Conservation (phyloP, 2,888 invertebrate genomes). For the Thera obeliscata region DNA sequence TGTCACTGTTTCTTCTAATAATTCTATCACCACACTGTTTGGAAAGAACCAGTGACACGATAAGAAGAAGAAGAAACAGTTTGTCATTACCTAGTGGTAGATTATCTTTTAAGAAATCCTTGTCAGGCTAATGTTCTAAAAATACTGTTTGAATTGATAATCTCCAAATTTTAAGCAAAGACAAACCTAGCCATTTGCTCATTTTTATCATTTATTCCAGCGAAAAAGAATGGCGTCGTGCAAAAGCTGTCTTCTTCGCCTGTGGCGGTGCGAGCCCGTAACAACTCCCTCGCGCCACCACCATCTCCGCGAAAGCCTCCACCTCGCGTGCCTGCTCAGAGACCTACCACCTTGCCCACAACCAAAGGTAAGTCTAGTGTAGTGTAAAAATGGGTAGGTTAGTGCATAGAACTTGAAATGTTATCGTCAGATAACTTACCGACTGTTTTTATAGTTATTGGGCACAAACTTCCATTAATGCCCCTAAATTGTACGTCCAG, state of each 20-base stretch:
- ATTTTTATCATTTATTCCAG: constrained; percentile 55
- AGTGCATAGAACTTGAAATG: too few relatives aligned
- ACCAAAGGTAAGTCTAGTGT: constrained; percentile 64
- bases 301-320: constrained; percentile 76
- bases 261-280: constrained; percentile 72
- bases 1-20: too few relatives aligned
- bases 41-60: too few relatives aligned
- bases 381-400: not conserved
- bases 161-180: not conserved
- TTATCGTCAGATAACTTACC: too few relatives aligned
- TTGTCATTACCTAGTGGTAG: too few relatives aligned
- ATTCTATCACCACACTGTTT: too few relatives aligned
- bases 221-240: constrained; percentile 80
- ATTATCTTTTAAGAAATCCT: too few relatives aligned
- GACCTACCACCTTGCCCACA: constrained; percentile 75
- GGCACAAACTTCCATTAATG: too few relatives aligned
- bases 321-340: constrained; percentile 67
- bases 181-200: not conserved
- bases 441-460: too few relatives aligned
- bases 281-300: constrained; percentile 70
- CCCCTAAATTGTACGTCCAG: too few relatives aligned
- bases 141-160: not conserved
- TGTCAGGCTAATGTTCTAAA: too few relatives aligned
- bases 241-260: constrained; percentile 77
- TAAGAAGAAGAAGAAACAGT: too few relatives aligned